These are phyloP conservation scores for Adelosebastes latens DNA, from an alignment of 2,797 vertebrate genomes.

Conservation along the genomic window DNA sequence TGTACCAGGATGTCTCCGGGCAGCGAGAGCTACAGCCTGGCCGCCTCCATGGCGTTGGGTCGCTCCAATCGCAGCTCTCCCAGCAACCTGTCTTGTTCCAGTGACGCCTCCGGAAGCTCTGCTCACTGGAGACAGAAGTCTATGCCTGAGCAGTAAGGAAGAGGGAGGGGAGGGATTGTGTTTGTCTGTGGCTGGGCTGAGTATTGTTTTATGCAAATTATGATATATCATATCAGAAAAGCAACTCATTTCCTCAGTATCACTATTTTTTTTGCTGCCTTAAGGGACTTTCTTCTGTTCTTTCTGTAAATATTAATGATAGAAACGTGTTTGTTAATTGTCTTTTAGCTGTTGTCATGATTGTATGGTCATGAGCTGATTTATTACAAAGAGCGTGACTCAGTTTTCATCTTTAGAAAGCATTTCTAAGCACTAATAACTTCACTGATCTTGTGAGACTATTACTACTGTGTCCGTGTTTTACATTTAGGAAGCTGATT, in stretches of 20 bases:
- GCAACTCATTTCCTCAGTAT: neutral
- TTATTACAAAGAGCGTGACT: neutral
- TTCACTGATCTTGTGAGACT: neutral
- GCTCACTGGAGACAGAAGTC: slow-evolving; percentile 97
- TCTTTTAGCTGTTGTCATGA: neutral
- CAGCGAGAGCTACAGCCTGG: slow-evolving; percentile 93
- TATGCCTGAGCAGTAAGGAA: slow-evolving; percentile 96
- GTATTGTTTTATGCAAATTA: neutral
- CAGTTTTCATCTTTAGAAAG: slow-evolving; percentile 10
- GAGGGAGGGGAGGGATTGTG: neutral
- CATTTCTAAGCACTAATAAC: neutral
- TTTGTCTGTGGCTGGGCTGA: neutral
- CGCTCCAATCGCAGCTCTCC: slow-evolving; percentile 96
- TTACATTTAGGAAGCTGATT: neutral
- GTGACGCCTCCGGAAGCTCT: slow-evolving; percentile 88
- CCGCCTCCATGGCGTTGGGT: slow-evolving; percentile 91
- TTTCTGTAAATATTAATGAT: neutral
- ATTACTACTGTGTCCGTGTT: neutral
- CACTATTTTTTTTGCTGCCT: neutral
- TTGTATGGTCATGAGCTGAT: neutral
- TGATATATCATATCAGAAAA: neutral
- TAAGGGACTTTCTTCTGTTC: neutral
- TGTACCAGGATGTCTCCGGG: slow-evolving; percentile 91
- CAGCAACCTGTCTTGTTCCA: slow-evolving; percentile 96
- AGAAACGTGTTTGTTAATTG: neutral